Evolutionary conservation across 2,113 vertebrate species (phyloP), one percentile per base, ranked within the genome.

Genomic region (Calidris pygmaea): DNA sequence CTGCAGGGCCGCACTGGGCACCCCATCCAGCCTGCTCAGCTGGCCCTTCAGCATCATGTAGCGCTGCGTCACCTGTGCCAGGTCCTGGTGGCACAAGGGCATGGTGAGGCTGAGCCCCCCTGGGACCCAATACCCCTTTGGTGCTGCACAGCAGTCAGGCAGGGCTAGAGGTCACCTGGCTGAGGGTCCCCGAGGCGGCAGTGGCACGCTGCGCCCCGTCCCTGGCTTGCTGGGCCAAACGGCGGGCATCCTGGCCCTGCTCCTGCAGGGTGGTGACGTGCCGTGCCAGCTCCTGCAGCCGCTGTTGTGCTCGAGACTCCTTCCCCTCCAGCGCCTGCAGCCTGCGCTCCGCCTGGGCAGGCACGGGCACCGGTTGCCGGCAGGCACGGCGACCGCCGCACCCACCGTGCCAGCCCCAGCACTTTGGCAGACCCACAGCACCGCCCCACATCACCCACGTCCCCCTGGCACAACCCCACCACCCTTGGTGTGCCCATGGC

Each of bases 21-120:
- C 95, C 5, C 88, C 96, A 2, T 95, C 98, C 24, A 98, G 95
- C 17, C 85, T 80, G 4, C 94, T 88, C 79, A 98, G 85, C 85
- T 97, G 98, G 55, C 92, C 79, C 93, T 98, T 96, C 87, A 99
- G 96, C 89, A 98, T 92, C 6, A 70, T 32, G 39, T 98, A 98
- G 39, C 84, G 96, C 39, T 90, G 66, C 19, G 98, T 97, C 27
- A 98, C 98, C 45, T 98, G 68, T 4, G 97, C 98, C 71, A 99
- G 82, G 45, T 98, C 98, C 98, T 99, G 92, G 30, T 0, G 4
- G 73, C 82, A 93, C 10, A 79, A 48, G 24, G 34, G 22, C 70
- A 52, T 2, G 3, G 41, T 12, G 45, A 86, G 82, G 27, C 68
- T 59, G 22, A 79, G 96, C 30, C 14, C 19, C 9, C 15, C 1